A percentile compares a stretch with the other conserved stretches of the same genome.
These are phyloP conservation scores for Anastrepha ludens DNA, from an alignment of 1,140 invertebrate species.

Conservation along the genomic window DNA sequence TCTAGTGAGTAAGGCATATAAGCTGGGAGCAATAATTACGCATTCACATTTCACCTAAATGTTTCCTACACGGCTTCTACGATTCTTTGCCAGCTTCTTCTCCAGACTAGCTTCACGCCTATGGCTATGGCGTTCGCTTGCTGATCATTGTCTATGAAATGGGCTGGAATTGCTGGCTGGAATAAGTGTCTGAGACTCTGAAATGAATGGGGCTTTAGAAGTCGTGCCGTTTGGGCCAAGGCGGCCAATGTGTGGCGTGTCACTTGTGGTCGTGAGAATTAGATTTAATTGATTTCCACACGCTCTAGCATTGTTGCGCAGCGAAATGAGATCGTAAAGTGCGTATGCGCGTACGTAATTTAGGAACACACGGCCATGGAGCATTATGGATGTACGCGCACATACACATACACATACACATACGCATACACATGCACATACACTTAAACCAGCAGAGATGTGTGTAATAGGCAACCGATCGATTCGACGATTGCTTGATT, in stretches of 20 bases:
- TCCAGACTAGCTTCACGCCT: neutral
- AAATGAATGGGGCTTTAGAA: neutral
- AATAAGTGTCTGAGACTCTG: neutral
- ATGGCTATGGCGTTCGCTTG: neutral
- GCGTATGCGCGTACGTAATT: conserved; percentile 56
- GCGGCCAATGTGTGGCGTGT: conserved; percentile 57
- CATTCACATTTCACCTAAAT: too few species aligned
- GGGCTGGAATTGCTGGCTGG: conserved; percentile 3
- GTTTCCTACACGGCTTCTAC: neutral
- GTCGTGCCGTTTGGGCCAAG: neutral
- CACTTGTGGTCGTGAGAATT: conserved; percentile 61
- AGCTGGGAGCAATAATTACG: too few species aligned
- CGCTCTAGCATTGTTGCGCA: conserved; percentile 55
- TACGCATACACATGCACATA: neutral
- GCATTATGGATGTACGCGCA: neutral
- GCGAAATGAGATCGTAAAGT: conserved; percentile 56
- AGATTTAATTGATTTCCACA: conserved; percentile 61
- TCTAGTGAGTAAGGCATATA: too few species aligned
- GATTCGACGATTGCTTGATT: conserved; percentile 7
- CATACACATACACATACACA: neutral
- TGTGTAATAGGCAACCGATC: neutral
- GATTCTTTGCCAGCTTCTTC: neutral
- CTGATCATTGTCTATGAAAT: conserved; percentile 49
- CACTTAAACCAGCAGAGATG: neutral
- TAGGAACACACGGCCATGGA: conserved; percentile 19